Evolutionary conservation across 2,797 vertebrate genomes (phyloP).

Genomic region (Oreochromis mossambicus): DNA sequence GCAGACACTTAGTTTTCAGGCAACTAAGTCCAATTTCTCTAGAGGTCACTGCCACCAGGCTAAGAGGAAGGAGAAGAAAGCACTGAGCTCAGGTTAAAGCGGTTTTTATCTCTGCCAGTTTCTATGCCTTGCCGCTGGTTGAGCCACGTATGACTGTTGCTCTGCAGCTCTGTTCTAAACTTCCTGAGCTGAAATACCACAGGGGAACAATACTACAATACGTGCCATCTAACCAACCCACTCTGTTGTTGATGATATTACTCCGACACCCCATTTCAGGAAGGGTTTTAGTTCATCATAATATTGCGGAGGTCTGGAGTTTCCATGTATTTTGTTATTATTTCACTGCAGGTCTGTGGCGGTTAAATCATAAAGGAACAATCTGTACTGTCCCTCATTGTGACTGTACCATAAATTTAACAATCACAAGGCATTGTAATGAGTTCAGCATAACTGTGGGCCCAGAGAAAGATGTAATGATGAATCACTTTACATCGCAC

Average conservation of each 20-base stretch:
- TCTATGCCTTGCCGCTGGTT: constrained; percentile 17
- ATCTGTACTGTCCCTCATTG: neutral
- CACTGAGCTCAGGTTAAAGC: constrained; percentile 9
- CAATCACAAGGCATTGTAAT: neutral
- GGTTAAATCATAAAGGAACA: constrained; percentile 14
- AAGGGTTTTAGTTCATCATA: constrained; percentile 25
- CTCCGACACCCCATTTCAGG: neutral
- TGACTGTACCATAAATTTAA: neutral
- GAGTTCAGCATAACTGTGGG: neutral
- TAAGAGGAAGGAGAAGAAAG: constrained; percentile 7
- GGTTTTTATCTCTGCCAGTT: constrained; percentile 34
- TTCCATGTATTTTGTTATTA: constrained; percentile 12
- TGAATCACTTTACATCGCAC: neutral
- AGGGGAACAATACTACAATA: constrained; percentile 28
- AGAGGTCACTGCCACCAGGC: neutral
- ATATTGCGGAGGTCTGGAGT: neutral
- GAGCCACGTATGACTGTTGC: constrained; percentile 27
- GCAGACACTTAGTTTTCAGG: neutral
- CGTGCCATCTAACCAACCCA: constrained; percentile 16
- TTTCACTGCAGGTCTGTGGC: neutral
- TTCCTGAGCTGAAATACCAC: constrained; percentile 61
- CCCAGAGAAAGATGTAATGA: neutral
- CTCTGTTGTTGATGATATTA: constrained; percentile 10
- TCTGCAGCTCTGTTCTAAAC: constrained; percentile 26
- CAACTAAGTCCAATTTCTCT: neutral